Evolutionary conservation across 2,888 invertebrate genomes (phyloP).

Genomic region (Drosophila mimica): DNA sequence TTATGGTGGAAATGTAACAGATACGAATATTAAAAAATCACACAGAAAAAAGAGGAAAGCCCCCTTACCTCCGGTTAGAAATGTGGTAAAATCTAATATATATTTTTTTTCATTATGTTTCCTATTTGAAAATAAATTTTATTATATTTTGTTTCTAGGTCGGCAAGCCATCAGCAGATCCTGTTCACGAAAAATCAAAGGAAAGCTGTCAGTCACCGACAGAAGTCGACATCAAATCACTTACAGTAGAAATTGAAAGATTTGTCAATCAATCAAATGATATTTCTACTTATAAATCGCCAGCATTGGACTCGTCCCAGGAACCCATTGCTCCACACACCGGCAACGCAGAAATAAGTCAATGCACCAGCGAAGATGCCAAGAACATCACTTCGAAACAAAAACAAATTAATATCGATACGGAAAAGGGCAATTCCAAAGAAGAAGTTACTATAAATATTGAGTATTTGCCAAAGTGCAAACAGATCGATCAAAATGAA

Average conservation of each 20-base stretch:
- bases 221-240: constrained; percentile 50
- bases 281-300: not conserved
- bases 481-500: not conserved
- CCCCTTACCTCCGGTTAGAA: constrained; percentile 86
- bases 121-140: not conserved
- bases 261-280: constrained; percentile 59
- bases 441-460: not conserved
- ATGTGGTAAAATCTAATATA: constrained; percentile 30
- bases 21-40: constrained; percentile 74
- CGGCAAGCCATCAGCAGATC: not conserved
- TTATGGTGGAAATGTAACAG: constrained; percentile 40
- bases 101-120: not conserved
- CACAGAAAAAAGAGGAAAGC: constrained; percentile 89
- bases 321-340: not conserved
- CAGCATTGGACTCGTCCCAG: not conserved
- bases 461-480: constrained; percentile 1
- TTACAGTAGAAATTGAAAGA: constrained; percentile 67
- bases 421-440: not conserved
- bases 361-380: not conserved
- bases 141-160: constrained; percentile 20
- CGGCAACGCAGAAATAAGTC: not conserved
- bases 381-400: not conserved
- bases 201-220: constrained; percentile 1
- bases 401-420: not conserved
- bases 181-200: not conserved